Base-by-base conservation (phyloP, 2,113 vertebrate species). In the Pycnonotus jocosus region DNA sequence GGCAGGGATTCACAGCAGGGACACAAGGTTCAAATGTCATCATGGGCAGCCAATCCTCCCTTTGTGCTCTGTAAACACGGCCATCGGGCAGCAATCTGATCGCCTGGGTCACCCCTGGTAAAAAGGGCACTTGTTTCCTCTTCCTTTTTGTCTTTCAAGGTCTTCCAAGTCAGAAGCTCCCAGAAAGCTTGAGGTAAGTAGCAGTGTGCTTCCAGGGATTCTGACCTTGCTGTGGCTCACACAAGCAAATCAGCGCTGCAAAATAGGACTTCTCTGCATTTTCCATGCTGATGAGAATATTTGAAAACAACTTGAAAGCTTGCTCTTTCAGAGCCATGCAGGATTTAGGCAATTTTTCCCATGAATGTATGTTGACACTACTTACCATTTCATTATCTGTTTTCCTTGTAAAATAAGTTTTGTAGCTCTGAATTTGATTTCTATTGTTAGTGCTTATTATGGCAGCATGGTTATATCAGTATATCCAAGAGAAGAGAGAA, bases 201-300 rank as follows among this genome's bases (percentile, higher is more conserved):
- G 38, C 21, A 45, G 44, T 2, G 2, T 38, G 25, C 42, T 76
- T 47, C n/a, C 60, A n/a, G 44, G 66, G 28, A n/a, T 38, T 20
- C n/a, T 50, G 35, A n/a, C 42, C n/a, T n/a, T 56, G 47, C 50
- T 33, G 0, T 15, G 47, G 30, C 33, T 50, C 54, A 45, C 8
- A 19, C 0, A 20, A 44, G 44, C 24, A 60, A 68, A 81, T 31
- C 53, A 40, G 40, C 0, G 0, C 3, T 53, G 38, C 37, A 62
- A 69, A 62, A 30, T 7, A 51, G 31, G 27, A 25, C 57, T 69
- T 72, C 20, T 37, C 53, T 71, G 19, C 2, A 0, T 45, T 91
- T 86, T 28, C 51, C 12, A 7, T 44, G n/a, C 12, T n/a, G 50
- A 69, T 72, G 42, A 87, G n/a, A 85, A 69, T 72, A 37, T 48